phyloP scores from a whole-genome alignment of 2,888 invertebrate species.

The Malthinus seriepunctatus region DNA sequence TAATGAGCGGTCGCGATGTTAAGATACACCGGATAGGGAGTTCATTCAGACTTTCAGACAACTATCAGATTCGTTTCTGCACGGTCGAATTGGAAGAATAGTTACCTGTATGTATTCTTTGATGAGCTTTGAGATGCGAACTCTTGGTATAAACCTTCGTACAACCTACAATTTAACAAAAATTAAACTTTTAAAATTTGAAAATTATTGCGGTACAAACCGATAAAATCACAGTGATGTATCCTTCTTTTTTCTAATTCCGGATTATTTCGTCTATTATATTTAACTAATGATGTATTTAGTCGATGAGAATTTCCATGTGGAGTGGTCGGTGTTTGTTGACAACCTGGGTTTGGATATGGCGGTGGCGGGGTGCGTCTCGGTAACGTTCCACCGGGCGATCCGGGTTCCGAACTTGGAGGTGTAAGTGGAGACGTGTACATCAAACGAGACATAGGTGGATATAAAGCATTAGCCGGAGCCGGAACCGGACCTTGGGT shows the following conservation, averaged over 20 bases:
- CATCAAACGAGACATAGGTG: constrained; percentile 66
- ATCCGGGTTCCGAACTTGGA: constrained; percentile 86
- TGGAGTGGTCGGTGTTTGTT: constrained; percentile 42
- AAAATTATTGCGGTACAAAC: constrained; percentile 60
- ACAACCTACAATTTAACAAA: constrained; percentile 69
- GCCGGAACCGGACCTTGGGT: constrained; percentile 50
- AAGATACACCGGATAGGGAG: background rate
- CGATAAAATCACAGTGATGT: constrained; percentile 95
- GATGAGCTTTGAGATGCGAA: constrained; percentile 96
- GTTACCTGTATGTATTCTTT: constrained; percentile 95
- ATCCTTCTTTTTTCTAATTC: constrained; percentile 94
- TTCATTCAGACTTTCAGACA: background rate
- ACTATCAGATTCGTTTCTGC: too few relatives aligned
- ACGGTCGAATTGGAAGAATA: background rate
- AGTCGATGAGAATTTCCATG: constrained; percentile 36
- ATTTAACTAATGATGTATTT: constrained; percentile 62
- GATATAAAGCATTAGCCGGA: constrained; percentile 56
- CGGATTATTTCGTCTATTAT: constrained; percentile 94
- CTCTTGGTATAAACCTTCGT: constrained; percentile 97
- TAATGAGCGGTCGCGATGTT: background rate
- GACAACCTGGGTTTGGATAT: constrained; percentile 65
- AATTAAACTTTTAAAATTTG: background rate
- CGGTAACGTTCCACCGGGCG: constrained; percentile 73
- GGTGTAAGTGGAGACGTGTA: constrained; percentile 87
- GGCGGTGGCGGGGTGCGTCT: constrained; percentile 78